A percentile compares a stretch with the other conserved stretches of the same genome.
These are phyloP conservation scores for Nomada fabriciana DNA, from an alignment of 2,888 invertebrate genomes.

Conservation along the genomic window DNA sequence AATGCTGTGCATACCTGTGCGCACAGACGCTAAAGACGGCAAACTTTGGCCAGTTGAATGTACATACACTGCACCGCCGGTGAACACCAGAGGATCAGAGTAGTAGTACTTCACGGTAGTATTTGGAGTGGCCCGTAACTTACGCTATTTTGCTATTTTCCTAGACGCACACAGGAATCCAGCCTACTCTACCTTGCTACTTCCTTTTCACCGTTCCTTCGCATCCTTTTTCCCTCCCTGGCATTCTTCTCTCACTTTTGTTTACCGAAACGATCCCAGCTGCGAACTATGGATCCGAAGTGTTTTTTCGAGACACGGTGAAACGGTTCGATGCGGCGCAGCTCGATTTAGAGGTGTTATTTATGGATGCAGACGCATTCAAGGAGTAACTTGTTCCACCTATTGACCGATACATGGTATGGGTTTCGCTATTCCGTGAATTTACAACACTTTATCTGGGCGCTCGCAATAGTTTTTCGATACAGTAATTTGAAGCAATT, in stretches of 20 bases:
- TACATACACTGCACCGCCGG: slow-evolving; percentile 43
- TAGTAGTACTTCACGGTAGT: slow-evolving; percentile 40
- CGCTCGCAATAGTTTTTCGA: no score
- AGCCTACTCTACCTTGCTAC: neutral
- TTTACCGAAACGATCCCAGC: slow-evolving; percentile 15
- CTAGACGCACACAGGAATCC: slow-evolving; percentile 7
- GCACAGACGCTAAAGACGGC: slow-evolving; percentile 28
- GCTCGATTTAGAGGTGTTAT: slow-evolving; percentile 25
- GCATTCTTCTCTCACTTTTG: neutral
- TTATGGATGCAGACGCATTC: slow-evolving; percentile 14
- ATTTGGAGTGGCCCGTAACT: slow-evolving; percentile 54
- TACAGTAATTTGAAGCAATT: no score
- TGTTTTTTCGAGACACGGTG: neutral
- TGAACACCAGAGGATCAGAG: slow-evolving; percentile 29
- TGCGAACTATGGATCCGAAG: slow-evolving; percentile 5
- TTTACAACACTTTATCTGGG: no score
- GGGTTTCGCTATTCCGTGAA: no score
- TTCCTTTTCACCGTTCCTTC: neutral
- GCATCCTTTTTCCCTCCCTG: neutral
- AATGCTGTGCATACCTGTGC: slow-evolving; percentile 39
- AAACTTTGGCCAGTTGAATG: slow-evolving; percentile 54
- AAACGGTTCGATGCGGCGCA: neutral
- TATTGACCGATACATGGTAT: neutral
- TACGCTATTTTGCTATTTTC: slow-evolving; percentile 59
- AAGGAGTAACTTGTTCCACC: neutral